Conservation (phyloP, 2,113 vertebrate species). For the Anarhynchus alexandrinus region DNA sequence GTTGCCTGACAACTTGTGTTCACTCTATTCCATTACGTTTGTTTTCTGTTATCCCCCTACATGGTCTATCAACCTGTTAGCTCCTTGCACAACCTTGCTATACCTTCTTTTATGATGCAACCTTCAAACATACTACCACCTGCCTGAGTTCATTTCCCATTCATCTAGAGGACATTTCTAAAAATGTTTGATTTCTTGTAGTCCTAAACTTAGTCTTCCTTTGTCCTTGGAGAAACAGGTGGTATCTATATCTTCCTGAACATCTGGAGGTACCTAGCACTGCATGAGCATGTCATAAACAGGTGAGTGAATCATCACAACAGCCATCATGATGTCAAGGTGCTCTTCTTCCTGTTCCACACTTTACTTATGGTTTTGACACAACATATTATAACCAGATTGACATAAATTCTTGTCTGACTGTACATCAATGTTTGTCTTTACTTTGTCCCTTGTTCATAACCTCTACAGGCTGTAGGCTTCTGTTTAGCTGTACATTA, state of each 20-base stretch:
- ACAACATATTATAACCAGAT: not conserved
- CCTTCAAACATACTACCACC: not conserved
- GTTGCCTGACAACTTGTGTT: not conserved
- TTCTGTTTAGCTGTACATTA: not conserved
- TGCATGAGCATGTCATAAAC: not conserved
- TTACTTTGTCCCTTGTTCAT: not conserved
- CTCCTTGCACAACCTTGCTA: not conserved
- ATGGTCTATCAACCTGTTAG: not conserved
- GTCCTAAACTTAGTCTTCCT: not conserved
- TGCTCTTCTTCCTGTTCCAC: not conserved
- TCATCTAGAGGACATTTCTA: not conserved
- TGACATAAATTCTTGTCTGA: not conserved
- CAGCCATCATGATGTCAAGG: not conserved
- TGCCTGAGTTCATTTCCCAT: not conserved
- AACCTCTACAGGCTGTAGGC: not conserved
- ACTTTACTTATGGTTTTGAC: not conserved
- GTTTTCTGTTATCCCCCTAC: not conserved
- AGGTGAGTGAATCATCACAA: not conserved
- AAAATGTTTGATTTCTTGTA: not conserved
- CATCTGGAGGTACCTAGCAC: not conserved
- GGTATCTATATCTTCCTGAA: not conserved
- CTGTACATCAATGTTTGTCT: fast-evolving
- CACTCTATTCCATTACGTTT: not conserved
- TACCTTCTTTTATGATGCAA: not conserved
- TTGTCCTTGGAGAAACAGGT: not conserved